Base-by-base conservation (phyloP, 2,797 vertebrate species). In the Eidolon dupreanum region DNA sequence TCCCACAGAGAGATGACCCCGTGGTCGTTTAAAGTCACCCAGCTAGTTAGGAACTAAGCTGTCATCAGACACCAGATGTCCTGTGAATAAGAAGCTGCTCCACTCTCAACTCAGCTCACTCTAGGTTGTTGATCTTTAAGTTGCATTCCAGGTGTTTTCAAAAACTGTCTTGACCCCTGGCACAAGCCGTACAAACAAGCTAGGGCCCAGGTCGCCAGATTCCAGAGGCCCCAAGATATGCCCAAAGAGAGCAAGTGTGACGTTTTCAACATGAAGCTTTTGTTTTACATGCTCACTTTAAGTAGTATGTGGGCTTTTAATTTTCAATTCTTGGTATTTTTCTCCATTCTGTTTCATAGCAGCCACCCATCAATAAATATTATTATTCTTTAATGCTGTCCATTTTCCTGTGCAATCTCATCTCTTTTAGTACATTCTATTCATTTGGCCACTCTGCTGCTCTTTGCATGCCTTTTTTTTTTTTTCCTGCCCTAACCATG, bases 401-500 rank as follows among this genome's bases (percentile, higher is more conserved):
- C n/a, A 4, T 55, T 55, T 4, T 82, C 28, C 38, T 28, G 24
- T 28, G 41, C 43, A 24, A 0, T 53, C 22, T 0, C 41, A 8
- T 57, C 31, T 74, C 77, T 88, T 75, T 59, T 71, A 28, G n/a
- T n/a, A 46, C 41, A 10, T 61, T 75, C 65, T 63, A 36, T 73
- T 68, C 92, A 19, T 75, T 43, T 13, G 38, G 65, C 74, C 77
- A 16, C 9, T 83, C 28, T 8, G 7, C 5, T 7, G 36, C 1
- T 8, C 65, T 73, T 79, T 22, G 16, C 31, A 2, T 9, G 20
- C 31, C 17, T 79, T 46, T 11, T 3, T 61, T 85, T 92, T 59
- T 59, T 31, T 6, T 61, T 31, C 6, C 75, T 3, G 0, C 2
- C 1, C 0, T n/a, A 0, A 4, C 5, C 38, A 26, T 3, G 65